phyloP scores from a whole-genome alignment of 1,140 invertebrate species.

The Episyrphus balteatus region DNA sequence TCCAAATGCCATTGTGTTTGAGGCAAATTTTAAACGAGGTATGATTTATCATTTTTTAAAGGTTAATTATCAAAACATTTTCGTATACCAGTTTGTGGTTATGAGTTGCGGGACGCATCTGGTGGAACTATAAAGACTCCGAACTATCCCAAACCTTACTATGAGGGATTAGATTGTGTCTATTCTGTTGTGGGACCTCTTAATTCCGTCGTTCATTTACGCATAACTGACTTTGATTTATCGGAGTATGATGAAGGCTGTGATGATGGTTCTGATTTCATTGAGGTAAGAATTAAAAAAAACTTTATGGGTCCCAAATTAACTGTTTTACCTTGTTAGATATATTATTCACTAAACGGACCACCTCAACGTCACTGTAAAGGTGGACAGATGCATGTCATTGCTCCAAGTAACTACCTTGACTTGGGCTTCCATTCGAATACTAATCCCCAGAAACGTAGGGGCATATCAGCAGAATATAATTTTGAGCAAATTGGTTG shows the following conservation, averaged over 20 bases:
- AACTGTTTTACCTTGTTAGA: constrained; percentile 6
- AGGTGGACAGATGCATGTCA: constrained; percentile 5
- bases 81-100: constrained; percentile 51
- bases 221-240: constrained; percentile 60
- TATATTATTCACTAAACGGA: constrained; percentile 11
- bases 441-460: constrained; percentile 33
- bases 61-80: background rate
- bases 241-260: constrained; percentile 34
- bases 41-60: no score
- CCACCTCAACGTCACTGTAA: constrained; percentile 14
- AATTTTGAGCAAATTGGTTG: constrained; percentile 39
- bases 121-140: constrained; percentile 57
- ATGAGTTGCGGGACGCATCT: constrained; percentile 39
- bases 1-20: constrained; percentile 6
- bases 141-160: constrained; percentile 65
- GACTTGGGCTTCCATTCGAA: constrained; percentile 53
- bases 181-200: constrained; percentile 60
- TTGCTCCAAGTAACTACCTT: constrained; percentile 60
- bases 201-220: constrained; percentile 49
- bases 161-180: constrained; percentile 52
- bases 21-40: constrained; percentile 19
- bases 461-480: constrained; percentile 49
- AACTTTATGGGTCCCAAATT: constrained; percentile 39
- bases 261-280: background rate
- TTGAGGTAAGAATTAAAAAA: constrained; percentile 41